Evolutionary conservation across 2,113 vertebrate species (phyloP).

Genomic region (Hippolais icterina): DNA sequence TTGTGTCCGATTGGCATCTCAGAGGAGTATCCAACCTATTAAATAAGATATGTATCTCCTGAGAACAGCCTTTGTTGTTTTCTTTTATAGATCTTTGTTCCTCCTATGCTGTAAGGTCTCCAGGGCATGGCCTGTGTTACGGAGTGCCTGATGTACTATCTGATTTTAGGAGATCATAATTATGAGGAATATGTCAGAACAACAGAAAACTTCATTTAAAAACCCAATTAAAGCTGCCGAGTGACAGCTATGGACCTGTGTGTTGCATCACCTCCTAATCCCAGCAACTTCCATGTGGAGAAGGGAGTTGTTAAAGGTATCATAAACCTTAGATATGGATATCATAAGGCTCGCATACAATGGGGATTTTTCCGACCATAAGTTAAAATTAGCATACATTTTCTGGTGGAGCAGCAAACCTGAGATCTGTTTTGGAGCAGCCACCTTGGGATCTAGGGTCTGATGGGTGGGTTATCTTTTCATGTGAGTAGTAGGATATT

Average conservation of each 20-base stretch:
- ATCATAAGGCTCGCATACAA: not conserved
- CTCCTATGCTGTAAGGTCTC: not conserved
- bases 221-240: conserved; percentile 36
- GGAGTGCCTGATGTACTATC: not conserved
- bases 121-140: not conserved
- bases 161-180: conserved; percentile 1
- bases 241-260: not conserved
- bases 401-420: not conserved
- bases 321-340: not conserved
- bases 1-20: not conserved
- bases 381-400: not conserved
- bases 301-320: not conserved
- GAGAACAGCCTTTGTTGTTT: conserved; percentile 31
- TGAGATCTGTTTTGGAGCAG: not conserved
- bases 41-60: conserved; percentile 41
- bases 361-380: not conserved
- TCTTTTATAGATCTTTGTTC: conserved; percentile 8
- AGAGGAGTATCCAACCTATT: conserved; percentile 11
- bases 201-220: conserved; percentile 44
- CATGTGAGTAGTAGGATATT: not conserved
- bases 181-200: conserved; percentile 37
- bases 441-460: accelerated
- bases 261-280: conserved; percentile 5
- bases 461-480: not conserved
- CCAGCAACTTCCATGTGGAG: not conserved